phyloP scores from a whole-genome alignment of 2,113 vertebrate genomes.

The Aix galericulata region DNA sequence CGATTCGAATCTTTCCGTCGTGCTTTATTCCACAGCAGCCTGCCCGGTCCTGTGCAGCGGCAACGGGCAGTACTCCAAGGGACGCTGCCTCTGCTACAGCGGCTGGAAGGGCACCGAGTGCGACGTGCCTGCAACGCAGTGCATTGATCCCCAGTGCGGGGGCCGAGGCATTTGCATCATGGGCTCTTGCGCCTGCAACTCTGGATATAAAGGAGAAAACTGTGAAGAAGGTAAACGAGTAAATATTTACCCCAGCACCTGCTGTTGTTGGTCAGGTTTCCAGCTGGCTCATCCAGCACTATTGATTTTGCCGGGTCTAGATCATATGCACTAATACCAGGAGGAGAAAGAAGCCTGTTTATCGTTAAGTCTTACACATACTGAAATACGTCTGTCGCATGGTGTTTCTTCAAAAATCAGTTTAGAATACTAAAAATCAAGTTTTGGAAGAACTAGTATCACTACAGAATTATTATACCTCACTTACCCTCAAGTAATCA shows the following conservation, averaged over 20 bases:
- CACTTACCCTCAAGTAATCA: not conserved
- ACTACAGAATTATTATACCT: not conserved
- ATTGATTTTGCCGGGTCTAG: not conserved
- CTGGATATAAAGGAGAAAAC: slow-evolving; percentile 90
- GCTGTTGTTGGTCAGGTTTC: slow-evolving; percentile 15
- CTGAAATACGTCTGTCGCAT: not conserved
- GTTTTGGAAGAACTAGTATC: not conserved
- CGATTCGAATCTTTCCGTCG: slow-evolving; percentile 19
- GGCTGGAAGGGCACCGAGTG: slow-evolving; percentile 98
- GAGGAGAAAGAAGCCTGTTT: not conserved
- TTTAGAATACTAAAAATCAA: not conserved
- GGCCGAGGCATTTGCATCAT: slow-evolving; percentile 93
- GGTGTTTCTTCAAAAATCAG: not conserved
- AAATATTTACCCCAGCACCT: slow-evolving; percentile 9
- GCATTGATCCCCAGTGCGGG: slow-evolving; percentile 90
- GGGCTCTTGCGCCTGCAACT: slow-evolving; percentile 93
- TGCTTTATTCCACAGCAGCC: slow-evolving; percentile 83
- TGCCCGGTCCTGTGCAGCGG: slow-evolving; percentile 95
- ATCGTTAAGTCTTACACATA: not conserved
- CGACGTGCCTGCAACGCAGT: slow-evolving; percentile 89
- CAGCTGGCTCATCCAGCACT: not conserved
- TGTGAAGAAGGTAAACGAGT: slow-evolving; percentile 91
- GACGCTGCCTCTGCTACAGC: slow-evolving; percentile 96
- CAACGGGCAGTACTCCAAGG: slow-evolving; percentile 96
- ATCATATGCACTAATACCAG: not conserved